phyloP scores from a whole-genome alignment of 2,797 vertebrate species.

The Danio albolineatus region DNA sequence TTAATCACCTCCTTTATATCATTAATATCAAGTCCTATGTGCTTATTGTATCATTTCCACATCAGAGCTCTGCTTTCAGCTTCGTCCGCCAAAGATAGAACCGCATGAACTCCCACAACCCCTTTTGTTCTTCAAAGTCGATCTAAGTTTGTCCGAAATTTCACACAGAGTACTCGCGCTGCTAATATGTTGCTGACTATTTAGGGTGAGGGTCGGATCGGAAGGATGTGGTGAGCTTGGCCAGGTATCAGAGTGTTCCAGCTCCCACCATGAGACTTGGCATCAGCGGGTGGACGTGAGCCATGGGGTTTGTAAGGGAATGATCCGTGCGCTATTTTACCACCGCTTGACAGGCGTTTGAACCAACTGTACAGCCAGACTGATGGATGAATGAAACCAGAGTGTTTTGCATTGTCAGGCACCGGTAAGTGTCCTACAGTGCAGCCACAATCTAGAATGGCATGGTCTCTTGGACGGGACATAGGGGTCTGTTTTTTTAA shows the following conservation, averaged over 20 bases:
- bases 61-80: conserved; percentile 9
- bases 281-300: conserved; percentile 29
- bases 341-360: conserved; percentile 39
- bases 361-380: conserved; percentile 20
- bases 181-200: conserved; percentile 39
- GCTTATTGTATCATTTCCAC: conserved; percentile 29
- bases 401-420: conserved; percentile 6
- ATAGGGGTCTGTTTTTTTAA: conserved; percentile 4
- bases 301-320: conserved; percentile 26
- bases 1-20: not conserved
- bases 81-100: conserved; percentile 14
- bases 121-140: conserved; percentile 33
- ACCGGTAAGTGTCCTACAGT: not conserved
- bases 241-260: conserved; percentile 42
- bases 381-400: conserved; percentile 26
- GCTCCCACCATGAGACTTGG: conserved; percentile 39
- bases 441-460: not conserved
- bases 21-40: not conserved
- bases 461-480: conserved; percentile 30
- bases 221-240: conserved; percentile 47
- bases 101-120: conserved; percentile 18
- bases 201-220: conserved; percentile 34
- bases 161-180: conserved; percentile 24
- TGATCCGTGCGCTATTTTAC: conserved; percentile 12
- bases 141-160: conserved; percentile 20